Base-by-base conservation (phyloP, 2,888 invertebrate genomes). In the Eristalis intricaria region DNA sequence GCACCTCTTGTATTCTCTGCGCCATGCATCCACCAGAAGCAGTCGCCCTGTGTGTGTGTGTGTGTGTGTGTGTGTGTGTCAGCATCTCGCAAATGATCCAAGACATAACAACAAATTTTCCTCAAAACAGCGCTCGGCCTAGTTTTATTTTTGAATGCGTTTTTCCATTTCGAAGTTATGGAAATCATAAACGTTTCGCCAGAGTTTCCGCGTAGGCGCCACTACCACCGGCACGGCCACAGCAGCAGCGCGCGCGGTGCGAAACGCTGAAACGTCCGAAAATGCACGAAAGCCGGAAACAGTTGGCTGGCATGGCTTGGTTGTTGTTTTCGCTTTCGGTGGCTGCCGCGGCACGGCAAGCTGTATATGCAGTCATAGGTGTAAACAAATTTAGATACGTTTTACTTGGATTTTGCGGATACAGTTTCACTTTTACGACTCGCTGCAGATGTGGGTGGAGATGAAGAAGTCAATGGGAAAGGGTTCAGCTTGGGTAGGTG, bases 141-240 rank as follows among this genome's bases (percentile, higher is more conserved):
- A 86, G 82, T 86, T 86, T 86, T 82, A 82, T 78, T 82, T 86
- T 82, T 74, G 78, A 86, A 78, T 74, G 65, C 70, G 4, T 77
- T 76, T 35, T 23, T 15, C 23, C 75, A 58, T 50, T 77, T 77
- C 40, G 73, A 81, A 85, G 50, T 64, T 74, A 70, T 82, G 82
- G 77, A 85, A 82, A 82, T 66, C 77, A 78, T 82, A 86, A 86
- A 82, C 74, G 74, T 86, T 86, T 78, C 70, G 77, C 70, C n/a
- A 82, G 77, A 74, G 65, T 82, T 71, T 86, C 70, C 73, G 85
- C 65, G 85, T 86, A 82, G 85, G 78, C 74, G 85, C 78, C 58
- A 73, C 19, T 19, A n/a, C 7, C 19, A 50, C 50, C 19, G 50
- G 5, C 50, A 50, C 50, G 19, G 19, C 0, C n/a, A 7, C n/a